Base-by-base conservation (phyloP, 2,797 vertebrate species). In the Syngnathus acus region DNA sequence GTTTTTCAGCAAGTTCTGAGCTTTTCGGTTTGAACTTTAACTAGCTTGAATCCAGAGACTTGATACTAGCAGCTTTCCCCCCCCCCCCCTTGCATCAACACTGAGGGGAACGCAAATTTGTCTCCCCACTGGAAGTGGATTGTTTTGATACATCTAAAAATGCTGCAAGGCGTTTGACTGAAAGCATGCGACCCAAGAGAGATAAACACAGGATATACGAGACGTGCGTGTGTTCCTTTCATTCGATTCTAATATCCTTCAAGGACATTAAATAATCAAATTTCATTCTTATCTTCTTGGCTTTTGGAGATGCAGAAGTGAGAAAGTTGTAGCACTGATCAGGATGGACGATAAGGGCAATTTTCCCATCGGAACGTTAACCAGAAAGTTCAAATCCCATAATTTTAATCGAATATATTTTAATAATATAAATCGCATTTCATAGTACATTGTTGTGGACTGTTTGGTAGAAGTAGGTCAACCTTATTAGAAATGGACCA, bases 191-290 rank as follows among this genome's bases (percentile, higher is more conserved):
- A 76, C 75, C 68, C 37, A 17, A 55, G 38, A 60, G 53, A 66
- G 73, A 80, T 67, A 4, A 9, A 37, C 59, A 51, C 5, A 0
- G 73, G 77, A 87, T 78, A 76, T 43, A 71, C 7, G 61, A 64
- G 57, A 70, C 47, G 47, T 78, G 87, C 84, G 78, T 84, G 71
- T 85, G 82, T 88, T 83, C 76, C 68, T 86, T 88, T 82, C 50
- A 87, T 86, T 86, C 83, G 66, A 39, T 1, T 26, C 68, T 78
- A 74, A 82, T 85, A 79, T 78, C 72, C 76, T 74, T 75, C 45
- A 0, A 68, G 81, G 72, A 87, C 82, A 78, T 84, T 73, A 83
- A 85, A 86, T 75, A 87, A 88, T 87, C 79, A 77, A 70, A 78
- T 79, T 74, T 71, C 47, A 7, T 10, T 76, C 65, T 77, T 76